Base-by-base conservation (phyloP, 2,888 invertebrate genomes). In the Zygothrica quintamaculata region DNA sequence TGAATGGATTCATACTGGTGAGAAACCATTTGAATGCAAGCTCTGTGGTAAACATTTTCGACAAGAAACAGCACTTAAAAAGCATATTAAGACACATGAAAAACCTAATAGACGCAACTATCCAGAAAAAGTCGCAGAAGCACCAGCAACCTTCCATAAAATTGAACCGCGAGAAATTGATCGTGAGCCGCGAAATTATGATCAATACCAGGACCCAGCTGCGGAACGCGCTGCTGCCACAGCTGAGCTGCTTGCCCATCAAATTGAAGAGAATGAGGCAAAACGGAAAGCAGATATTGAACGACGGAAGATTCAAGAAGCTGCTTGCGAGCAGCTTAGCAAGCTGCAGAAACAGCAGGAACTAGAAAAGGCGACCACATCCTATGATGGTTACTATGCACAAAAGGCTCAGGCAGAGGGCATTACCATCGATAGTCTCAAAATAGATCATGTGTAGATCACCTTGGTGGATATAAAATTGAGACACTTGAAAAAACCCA, bases 1-100 rank as follows among this genome's bases (percentile, higher is more conserved):
- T 48, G 89, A 89, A 68, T 90, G 90, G 90, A 90, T 89, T 0
- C 90, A 90, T 47, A 90, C 90, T 0, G 90, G 90, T 0, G 90
- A 90, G 47, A 90, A 90, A 16, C 90, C 90, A 0, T 90, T 90
- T 50, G 89, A 82, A 34, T 90, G 90, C 57, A 76, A 78, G n/a
- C 77, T 84, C 9, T 90, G 90, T 34, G 84, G 82, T 29, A 90
- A 89, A 50, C 84, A 88, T 36, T 90, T 90, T 72, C 90, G 90
- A 4, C 90, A 90, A 61, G 84, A 85, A 37, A 88, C 90, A 34
- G 89, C 90, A 1, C 68, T 90, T 1, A 89, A 89, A 56, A 89
- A 89, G 34, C 90, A 90, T 58, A 86, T 89, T 73, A 88, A 90
- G 65, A 88, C 88, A 15, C 90, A 90, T 56, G 78, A 84, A 42